Base-by-base conservation (phyloP, 2,888 invertebrate genomes). In the Calephelis perditalis region DNA sequence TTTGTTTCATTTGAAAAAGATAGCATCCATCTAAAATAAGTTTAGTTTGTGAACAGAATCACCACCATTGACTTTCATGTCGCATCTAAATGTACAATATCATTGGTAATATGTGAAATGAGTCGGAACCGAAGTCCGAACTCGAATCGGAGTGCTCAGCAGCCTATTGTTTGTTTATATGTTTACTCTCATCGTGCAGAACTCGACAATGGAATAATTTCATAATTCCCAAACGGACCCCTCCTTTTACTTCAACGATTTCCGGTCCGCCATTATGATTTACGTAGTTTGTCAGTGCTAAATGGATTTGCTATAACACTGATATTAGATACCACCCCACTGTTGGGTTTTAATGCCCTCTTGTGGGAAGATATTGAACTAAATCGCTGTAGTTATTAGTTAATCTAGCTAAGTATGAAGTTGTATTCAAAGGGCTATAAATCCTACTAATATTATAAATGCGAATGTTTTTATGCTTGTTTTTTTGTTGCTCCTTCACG, bases 71-170 rank as follows among this genome's bases (percentile, higher is more conserved):
- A 8, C 9, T 47, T 12, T 47, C 7, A 8, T 12, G 47, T 47
- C 5, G 10, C 10, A 46, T 57, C 57, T 59, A 45, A 12, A 8
- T 0, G 10, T 55, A 44, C n/a, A 36, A 55, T 15, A 55, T 59
- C 54, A 45, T 36, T n/a, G 77, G 77, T 76, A 72, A 71, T 68
- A 10, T 11, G 69, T 75, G 71, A 80, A 83, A 83, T 83, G 82
- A 82, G 63, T 67, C 73, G 74, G 79, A 84, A 83, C 83, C 77
- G 74, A 73, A 74, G 75, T 71, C 65, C 64, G 71, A 59, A 57
- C 26, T 71, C 65, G 63, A 71, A 59, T 56, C 26, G 15, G 26
- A 59, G 59, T 59, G 59, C 54, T 59, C 35, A 15, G 44, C 6
- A 44, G 59, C 59, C 44, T 75, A 73, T 74, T 73, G 75, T 72